phyloP scores from a whole-genome alignment of 2,113 vertebrate genomes.

The Xiphophorus couchianus region DNA sequence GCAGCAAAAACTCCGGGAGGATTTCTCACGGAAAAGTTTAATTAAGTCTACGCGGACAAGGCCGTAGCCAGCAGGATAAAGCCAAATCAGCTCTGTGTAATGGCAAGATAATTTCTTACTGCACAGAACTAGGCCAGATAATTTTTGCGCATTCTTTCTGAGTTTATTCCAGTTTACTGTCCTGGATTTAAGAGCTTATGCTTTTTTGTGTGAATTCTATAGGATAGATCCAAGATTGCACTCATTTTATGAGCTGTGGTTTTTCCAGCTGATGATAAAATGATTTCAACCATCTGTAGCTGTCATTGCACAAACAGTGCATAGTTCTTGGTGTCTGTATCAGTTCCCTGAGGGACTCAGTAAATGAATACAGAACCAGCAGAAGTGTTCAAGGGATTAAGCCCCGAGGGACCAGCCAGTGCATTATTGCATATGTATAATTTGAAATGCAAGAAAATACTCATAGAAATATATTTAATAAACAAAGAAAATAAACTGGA shows the following conservation, averaged over 20 bases:
- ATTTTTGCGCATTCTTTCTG: constrained; percentile 36
- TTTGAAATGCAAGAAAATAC: background rate
- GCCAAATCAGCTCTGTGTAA: constrained; percentile 49
- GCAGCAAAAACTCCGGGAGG: constrained; percentile 52
- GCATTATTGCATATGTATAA: background rate
- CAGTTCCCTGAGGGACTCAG: constrained; percentile 12
- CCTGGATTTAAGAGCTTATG: background rate
- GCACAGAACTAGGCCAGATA: constrained; percentile 53
- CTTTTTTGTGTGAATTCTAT: background rate
- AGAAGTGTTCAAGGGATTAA: background rate
- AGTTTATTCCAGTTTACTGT: constrained; percentile 24
- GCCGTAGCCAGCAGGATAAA: constrained; percentile 38
- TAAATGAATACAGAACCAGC: constrained; percentile 14
- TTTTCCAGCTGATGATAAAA: constrained; percentile 28
- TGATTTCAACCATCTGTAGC: background rate
- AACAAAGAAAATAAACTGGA: background rate
- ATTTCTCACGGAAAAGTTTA: constrained; percentile 63
- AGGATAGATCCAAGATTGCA: constrained; percentile 5
- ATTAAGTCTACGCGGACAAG: constrained; percentile 62
- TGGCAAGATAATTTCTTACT: constrained; percentile 46
- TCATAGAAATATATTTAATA: background rate
- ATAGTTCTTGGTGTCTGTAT: background rate
- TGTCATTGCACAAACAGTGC: constrained; percentile 15
- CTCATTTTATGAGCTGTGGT: constrained; percentile 7
- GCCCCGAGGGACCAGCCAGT: constrained; percentile 8